These are phyloP conservation scores for Drosophila stalkeri DNA, from an alignment of 2,888 invertebrate genomes.

Conservation along the genomic window DNA sequence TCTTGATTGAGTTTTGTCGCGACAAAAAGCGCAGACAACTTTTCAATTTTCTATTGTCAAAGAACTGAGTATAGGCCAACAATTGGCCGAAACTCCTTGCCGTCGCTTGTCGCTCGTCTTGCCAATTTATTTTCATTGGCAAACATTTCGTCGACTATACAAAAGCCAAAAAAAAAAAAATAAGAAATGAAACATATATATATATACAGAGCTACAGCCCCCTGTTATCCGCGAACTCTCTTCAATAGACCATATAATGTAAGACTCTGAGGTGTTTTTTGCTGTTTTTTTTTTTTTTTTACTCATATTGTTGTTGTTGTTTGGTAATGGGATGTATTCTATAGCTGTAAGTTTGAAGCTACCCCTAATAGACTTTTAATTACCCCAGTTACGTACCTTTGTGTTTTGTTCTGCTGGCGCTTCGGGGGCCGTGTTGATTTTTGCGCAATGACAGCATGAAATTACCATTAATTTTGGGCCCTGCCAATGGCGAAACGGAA, in stretches of 20 bases:
- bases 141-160: conserved; percentile 41
- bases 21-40: conserved; percentile 26
- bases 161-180: conserved; percentile 8
- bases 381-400: conserved; percentile 53
- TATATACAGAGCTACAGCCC: not conserved
- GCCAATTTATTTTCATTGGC: conserved; percentile 58
- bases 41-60: conserved; percentile 47
- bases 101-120: conserved; percentile 5
- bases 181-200: not conserved
- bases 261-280: conserved; percentile 12
- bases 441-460: conserved; percentile 63
- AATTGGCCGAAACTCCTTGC: not conserved
- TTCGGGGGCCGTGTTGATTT: conserved; percentile 61
- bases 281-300: not conserved
- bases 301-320: not conserved
- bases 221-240: not conserved
- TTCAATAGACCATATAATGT: conserved; percentile 6
- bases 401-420: conserved; percentile 49
- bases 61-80: not conserved
- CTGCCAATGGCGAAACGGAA: conserved; percentile 44
- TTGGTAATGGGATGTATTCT: conserved; percentile 27
- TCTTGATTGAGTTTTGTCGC: conserved; percentile 37
- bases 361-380: conserved; percentile 69
- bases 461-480: conserved; percentile 59
- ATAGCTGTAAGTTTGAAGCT: conserved; percentile 9